These are phyloP conservation scores for Hydrozoanthus gracilis DNA, from an alignment of 92 coral and sea anemone genomes.

Conservation along the genomic window DNA sequence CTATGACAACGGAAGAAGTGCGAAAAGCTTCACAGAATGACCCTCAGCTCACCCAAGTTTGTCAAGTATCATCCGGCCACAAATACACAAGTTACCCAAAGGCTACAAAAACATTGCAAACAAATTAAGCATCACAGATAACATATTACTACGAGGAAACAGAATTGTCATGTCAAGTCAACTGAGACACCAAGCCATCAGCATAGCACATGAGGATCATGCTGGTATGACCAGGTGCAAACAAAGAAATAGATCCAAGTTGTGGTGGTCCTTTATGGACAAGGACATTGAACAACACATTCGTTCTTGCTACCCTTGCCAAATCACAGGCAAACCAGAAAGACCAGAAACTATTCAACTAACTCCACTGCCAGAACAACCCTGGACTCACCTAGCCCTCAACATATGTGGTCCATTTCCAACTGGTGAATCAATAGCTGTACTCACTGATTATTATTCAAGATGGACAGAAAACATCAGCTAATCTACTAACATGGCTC, in stretches of 20 bases:
- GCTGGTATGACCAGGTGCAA: conserved; percentile 60
- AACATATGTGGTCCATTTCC: neutral
- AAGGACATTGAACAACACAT: conserved; percentile 37
- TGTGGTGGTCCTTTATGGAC: conserved; percentile 65
- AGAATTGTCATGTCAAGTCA: conserved; percentile 42
- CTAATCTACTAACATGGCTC: conserved; percentile 26
- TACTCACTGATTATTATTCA: neutral
- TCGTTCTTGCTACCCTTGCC: conserved; percentile 19
- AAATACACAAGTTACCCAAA: conserved; percentile 40
- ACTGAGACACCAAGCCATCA: neutral
- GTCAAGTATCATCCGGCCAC: conserved; percentile 13
- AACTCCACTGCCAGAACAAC: conserved; percentile 35
- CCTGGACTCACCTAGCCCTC: conserved; percentile 25
- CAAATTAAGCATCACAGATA: conserved; percentile 51
- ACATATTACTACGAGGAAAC: conserved; percentile 48
- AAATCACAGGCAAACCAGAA: neutral
- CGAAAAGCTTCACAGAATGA: conserved; percentile 25
- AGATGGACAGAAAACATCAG: neutral
- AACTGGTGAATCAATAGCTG: conserved; percentile 33
- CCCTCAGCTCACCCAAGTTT: conserved; percentile 21
- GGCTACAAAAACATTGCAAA: conserved; percentile 42
- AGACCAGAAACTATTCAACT: conserved; percentile 43
- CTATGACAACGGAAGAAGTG: conserved; percentile 55
- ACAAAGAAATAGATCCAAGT: conserved; percentile 48
- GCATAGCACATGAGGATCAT: conserved; percentile 55